Evolutionary conservation across 2,888 invertebrate species (phyloP).

Genomic region (Caenorhabditis sp.): DNA sequence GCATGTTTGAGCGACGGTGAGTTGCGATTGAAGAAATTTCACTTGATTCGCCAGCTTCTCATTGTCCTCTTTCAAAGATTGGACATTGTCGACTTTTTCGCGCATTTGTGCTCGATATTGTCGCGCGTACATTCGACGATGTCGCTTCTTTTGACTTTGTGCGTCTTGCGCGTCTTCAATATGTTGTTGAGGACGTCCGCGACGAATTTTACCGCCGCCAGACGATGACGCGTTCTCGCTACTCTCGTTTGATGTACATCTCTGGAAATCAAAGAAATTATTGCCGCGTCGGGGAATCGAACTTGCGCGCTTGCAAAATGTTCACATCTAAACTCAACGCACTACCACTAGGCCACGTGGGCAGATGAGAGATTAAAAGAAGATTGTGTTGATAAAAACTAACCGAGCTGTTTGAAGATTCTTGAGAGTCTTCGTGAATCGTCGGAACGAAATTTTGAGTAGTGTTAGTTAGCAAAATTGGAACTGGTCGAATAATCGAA

Average conservation of each 20-base stretch:
- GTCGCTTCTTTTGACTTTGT: conserved; percentile 51
- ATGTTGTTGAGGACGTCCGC: conserved; percentile 58
- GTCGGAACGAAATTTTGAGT: too few relatives aligned
- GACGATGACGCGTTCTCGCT: background rate
- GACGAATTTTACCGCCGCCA: conserved; percentile 26
- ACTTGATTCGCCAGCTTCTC: conserved; percentile 37
- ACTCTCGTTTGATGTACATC: conserved; percentile 36
- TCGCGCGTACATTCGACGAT: conserved; percentile 51
- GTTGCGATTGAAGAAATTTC: conserved; percentile 19
- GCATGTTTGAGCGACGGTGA: conserved; percentile 18
- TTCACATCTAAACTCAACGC: too few relatives aligned
- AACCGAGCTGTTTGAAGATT: conserved; percentile 27
- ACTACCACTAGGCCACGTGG: too few relatives aligned
- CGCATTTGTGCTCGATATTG: conserved; percentile 53
- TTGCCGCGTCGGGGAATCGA: too few relatives aligned
- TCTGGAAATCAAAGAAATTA: conserved; percentile 14
- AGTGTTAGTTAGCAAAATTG: too few relatives aligned
- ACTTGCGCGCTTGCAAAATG: too few relatives aligned
- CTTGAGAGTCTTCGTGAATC: conserved; percentile 2
- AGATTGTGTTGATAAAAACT: background rate
- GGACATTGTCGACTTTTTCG: conserved; percentile 55
- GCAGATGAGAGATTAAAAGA: too few relatives aligned
- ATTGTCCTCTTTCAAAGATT: conserved; percentile 36
- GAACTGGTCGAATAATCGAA: conserved; percentile 25
- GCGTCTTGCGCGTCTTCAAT: conserved; percentile 51